Conservation (phyloP, 2,888 invertebrate genomes). For the Limnephilus marmoratus region DNA sequence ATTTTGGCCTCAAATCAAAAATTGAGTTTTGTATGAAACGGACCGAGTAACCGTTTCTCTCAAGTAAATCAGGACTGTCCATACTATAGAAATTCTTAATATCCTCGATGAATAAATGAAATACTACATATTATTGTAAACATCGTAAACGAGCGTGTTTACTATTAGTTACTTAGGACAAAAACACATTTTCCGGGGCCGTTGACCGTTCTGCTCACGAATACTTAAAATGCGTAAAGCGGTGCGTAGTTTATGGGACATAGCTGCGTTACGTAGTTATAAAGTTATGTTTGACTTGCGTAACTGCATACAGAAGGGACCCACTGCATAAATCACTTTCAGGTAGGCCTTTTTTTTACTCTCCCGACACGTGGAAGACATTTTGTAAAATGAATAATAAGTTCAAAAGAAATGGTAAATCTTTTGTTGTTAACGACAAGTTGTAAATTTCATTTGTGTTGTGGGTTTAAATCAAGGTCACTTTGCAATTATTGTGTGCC, state of each 20-base stretch:
- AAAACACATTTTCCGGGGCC: neutral
- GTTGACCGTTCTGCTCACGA: slow-evolving; percentile 14
- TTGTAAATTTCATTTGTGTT: neutral
- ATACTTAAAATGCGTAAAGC: neutral
- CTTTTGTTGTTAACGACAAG: neutral
- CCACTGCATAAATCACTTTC: slow-evolving; percentile 37
- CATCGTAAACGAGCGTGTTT: neutral
- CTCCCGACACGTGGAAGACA: slow-evolving; percentile 21
- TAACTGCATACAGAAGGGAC: neutral
- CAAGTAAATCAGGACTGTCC: too few relatives aligned
- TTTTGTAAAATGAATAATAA: neutral
- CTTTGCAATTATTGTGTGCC: neutral
- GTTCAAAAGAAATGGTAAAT: neutral
- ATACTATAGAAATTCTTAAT: neutral
- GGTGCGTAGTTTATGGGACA: slow-evolving; percentile 6
- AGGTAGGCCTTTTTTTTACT: slow-evolving; percentile 35
- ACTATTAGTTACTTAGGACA: neutral
- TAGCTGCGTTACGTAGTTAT: neutral
- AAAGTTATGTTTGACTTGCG: slow-evolving; percentile 7
- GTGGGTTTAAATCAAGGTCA: neutral
- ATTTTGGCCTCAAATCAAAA: too few relatives aligned
- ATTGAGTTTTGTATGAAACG: too few relatives aligned
- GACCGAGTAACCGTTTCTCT: too few relatives aligned
- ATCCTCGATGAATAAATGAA: neutral
- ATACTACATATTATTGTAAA: neutral